phyloP scores from a whole-genome alignment of 1,140 invertebrate species.

The Hyles vespertilio region DNA sequence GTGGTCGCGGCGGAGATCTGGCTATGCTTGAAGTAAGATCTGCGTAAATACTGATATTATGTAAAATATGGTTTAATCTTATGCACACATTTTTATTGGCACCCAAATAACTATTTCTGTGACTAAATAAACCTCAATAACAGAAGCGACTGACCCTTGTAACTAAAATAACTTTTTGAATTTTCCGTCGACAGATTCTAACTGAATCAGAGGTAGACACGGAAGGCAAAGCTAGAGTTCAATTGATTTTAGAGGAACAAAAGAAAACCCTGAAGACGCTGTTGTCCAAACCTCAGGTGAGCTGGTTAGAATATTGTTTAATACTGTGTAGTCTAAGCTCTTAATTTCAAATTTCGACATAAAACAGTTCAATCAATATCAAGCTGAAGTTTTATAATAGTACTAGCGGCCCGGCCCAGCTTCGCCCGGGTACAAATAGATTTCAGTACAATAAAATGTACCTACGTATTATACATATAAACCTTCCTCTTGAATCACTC shows the following conservation, averaged over 20 bases:
- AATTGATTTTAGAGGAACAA: slow-evolving; percentile 80
- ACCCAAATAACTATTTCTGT: slow-evolving; percentile 3
- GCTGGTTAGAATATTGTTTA: not conserved
- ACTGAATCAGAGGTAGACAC: slow-evolving; percentile 80
- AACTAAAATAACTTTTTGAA: no score
- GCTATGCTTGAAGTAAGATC: slow-evolving; percentile 78
- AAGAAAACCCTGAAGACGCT: slow-evolving; percentile 79
- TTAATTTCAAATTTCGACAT: no score
- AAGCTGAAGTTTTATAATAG: no score
- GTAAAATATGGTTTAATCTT: not conserved
- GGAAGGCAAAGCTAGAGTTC: slow-evolving; percentile 76
- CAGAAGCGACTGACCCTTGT: not conserved
- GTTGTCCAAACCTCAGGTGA: slow-evolving; percentile 82
- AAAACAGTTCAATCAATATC: no score
- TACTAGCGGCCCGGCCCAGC: no score
- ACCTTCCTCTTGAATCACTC: no score
- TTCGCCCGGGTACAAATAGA: no score
- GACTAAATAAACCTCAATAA: not conserved
- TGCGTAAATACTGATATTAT: not conserved
- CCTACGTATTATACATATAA: no score
- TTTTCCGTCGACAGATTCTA: slow-evolving; percentile 75
- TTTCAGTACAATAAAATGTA: no score
- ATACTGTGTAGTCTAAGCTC: no score
- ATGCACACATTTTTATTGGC: no score
- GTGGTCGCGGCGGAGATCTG: slow-evolving; percentile 81